Percentiles rank a stretch among this genome's conserved stretches.
These are phyloP conservation scores for Epinephelus lanceolatus DNA, from an alignment of 2,113 vertebrate species.

Conservation along the genomic window DNA sequence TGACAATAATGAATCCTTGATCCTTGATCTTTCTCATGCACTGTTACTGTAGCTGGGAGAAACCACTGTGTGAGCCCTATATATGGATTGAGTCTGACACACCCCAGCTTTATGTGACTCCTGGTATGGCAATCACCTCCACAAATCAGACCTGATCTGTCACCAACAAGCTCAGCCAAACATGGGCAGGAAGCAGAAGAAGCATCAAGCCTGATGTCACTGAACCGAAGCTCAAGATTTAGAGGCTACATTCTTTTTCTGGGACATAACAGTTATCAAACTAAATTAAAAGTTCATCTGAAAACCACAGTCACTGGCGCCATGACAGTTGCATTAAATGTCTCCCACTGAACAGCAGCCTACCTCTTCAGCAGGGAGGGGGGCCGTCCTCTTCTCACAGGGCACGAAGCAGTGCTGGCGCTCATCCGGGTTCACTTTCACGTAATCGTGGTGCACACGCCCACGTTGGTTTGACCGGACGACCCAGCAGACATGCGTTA, in stretches of 20 bases:
- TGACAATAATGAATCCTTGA: no score
- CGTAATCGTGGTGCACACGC: not conserved
- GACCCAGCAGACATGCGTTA: constrained; percentile 14
- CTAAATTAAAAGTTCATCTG: no score
- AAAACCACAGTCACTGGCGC: not conserved
- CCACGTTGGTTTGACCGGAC: not conserved
- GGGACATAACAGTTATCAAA: not conserved
- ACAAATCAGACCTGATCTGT: not conserved
- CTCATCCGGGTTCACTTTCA: constrained; percentile 47
- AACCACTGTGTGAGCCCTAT: not conserved
- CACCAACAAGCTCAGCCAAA: not conserved
- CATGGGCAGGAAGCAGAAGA: not conserved
- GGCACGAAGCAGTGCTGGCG: not conserved
- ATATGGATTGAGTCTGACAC: not conserved
- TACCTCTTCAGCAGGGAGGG: constrained; percentile 41
- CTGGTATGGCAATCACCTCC: not conserved
- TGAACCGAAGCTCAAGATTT: not conserved
- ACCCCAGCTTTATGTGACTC: not conserved
- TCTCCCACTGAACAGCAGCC: not conserved
- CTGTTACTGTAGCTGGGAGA: not conserved
- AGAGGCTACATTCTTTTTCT: not conserved
- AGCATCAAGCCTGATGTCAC: not conserved
- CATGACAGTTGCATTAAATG: not conserved
- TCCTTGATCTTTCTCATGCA: not conserved
- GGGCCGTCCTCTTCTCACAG: constrained; percentile 48